Base-by-base conservation (phyloP, 2,888 invertebrate species). In the Oasisia sp. region DNA sequence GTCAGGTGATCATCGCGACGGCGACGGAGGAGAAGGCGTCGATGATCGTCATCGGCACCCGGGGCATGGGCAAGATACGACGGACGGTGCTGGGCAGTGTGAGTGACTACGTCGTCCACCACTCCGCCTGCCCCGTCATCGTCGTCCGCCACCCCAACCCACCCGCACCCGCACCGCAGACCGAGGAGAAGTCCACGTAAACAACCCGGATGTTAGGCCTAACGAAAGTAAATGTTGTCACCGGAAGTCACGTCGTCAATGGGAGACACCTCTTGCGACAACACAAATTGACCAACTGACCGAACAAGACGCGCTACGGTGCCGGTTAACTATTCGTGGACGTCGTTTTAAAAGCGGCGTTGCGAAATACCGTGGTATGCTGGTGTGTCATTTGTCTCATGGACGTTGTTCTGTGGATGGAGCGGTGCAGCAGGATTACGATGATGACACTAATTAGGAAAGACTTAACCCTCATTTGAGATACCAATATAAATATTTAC, bases 1-100 rank as follows among this genome's bases (percentile, higher is more conserved):
- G 74, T n/a, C 74, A 74, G 74, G 74, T 74, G 74, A 74, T 74
- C 74, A 74, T 74, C 74, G 19, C 74, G 74, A 74, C 74, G 74
- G 74, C 74, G 27, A 74, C 74, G 74, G 74, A 74, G 74, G 74
- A 74, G 74, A 74, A 74, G 27, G 74, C 74, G 27, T 74, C 74
- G 74, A 74, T 74, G 74, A 74, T 74, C 74, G 74, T 74, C 74
- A 74, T 74, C 27, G 74, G 74, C 74, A 74, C 74, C 74, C 74
- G 74, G 74, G 74, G 74, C 74, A 74, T 74, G 74, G 74, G 74
- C 74, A 74, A 74, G 74, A 74, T 74, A 14, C 19, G 74, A 7
- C 74, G 74, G 74, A 74, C 74, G 27, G 74, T 74, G 74, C 74
- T 74, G 19, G 74, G 74, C 74, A 74, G 74, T 27, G 74, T 74